Evolutionary conservation across 2,113 vertebrate species (phyloP), one percentile per base, ranked within the genome.

Genomic region (Illadopsis cleaveri): DNA sequence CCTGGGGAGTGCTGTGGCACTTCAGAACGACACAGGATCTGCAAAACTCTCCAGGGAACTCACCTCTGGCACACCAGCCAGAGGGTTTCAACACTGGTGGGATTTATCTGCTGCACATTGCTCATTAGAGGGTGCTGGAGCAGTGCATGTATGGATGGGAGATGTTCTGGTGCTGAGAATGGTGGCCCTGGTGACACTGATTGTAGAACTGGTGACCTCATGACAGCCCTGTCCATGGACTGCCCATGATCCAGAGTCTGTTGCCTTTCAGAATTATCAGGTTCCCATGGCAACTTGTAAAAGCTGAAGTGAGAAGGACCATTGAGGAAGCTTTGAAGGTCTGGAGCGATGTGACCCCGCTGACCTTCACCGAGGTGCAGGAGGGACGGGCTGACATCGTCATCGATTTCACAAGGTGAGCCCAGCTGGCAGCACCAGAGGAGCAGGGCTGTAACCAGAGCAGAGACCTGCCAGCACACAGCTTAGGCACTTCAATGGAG

Each of bases 271-370:
- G 98, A 97, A 98, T 99, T 69, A 97, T 98, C 76, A 98, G 98
- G 56, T 99, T 99, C 77, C 99, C 99, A 0, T 98, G 98, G 98
- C 99, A 99, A 94, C 98, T 99, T 61, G 95, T 98, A 6, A 98
- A 98, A 93, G 97, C 98, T 23, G 98, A 98, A 82, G 99, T 99
- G 30, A 98, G 97, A 12, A 98, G 96, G 5, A 98, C 98, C 6
- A 96, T 99, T 10, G 97, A 97, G n/a, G 99, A 99, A 33, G 99
- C 99, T 18, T 90, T 99, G 62, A 97, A 97, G 65, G 98, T 99
- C 53, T 99, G 99, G 99, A 99, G 99, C 1, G 98, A 99, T 0
- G 98, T 99, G 91, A 99, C 99, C 0, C 99, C 99, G 0, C 98
- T 99, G 77, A 99, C 98, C 80, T 99, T 99, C 95, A 99, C 98